Conservation (phyloP, 2,888 invertebrate species). For the Spisula solida region DNA sequence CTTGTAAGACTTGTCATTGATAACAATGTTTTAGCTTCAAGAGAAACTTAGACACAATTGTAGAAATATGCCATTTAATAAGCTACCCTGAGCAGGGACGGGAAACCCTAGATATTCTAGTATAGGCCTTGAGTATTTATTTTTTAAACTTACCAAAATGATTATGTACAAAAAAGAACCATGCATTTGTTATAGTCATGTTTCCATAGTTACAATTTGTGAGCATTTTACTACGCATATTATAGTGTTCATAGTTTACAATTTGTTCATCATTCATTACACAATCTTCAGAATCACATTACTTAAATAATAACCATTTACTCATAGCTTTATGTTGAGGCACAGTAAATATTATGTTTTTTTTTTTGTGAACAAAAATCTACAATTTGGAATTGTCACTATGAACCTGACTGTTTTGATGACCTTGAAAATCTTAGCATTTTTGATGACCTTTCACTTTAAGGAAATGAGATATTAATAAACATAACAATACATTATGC, state of each 20-base stretch:
- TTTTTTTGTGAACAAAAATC: background rate
- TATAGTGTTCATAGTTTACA: background rate
- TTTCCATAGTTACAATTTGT: constrained; percentile 6
- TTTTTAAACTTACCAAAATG: background rate
- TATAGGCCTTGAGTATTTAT: background rate
- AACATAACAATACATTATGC: background rate
- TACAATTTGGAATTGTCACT: background rate
- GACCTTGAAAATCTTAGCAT: background rate
- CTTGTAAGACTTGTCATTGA: no score
- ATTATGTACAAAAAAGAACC: background rate
- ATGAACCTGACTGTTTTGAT: background rate
- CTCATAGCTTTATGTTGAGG: background rate
- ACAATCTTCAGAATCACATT: background rate
- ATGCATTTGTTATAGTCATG: background rate
- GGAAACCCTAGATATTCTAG: no score
- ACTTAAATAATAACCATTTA: no score
- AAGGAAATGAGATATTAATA: background rate
- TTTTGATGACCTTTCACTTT: background rate
- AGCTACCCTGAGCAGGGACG: no score
- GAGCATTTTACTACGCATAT: constrained; percentile 5
- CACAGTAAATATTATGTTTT: background rate
- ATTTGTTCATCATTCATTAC: background rate
- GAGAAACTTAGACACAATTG: no score
- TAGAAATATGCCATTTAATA: no score
- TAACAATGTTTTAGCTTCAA: no score